Evolutionary conservation across 2,113 vertebrate species (phyloP).

Genomic region (Nothobranchius furzeri): DNA sequence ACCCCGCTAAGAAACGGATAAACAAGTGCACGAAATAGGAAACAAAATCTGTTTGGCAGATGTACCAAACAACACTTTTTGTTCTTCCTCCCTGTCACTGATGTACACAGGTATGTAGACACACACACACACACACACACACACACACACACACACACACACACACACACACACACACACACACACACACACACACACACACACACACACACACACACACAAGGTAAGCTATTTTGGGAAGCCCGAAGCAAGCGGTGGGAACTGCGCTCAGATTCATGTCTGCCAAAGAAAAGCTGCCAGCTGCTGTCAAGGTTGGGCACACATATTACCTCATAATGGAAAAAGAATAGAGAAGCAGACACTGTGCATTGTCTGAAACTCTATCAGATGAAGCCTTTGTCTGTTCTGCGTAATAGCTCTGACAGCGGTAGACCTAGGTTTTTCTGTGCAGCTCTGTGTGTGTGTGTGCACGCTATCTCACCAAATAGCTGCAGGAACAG

Average conservation of each 20-base stretch:
- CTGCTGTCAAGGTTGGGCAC: constrained; percentile 60
- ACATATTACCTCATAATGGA: constrained; percentile 52
- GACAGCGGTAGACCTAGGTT: not conserved
- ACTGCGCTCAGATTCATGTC: constrained; percentile 38
- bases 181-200: constrained; percentile 1
- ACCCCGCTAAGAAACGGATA: not conserved
- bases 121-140: constrained; percentile 1
- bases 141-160: constrained; percentile 16
- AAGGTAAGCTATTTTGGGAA: constrained; percentile 54
- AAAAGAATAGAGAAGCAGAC: constrained; percentile 52
- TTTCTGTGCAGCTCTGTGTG: constrained; percentile 7
- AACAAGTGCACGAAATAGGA: constrained; percentile 7
- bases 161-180: constrained; percentile 5
- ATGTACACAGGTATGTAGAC: constrained; percentile 9
- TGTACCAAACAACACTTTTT: constrained; percentile 19
- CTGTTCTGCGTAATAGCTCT: constrained; percentile 35
- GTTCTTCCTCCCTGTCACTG: constrained; percentile 15
- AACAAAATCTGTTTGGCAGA: too few relatives aligned
- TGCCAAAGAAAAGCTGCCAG: constrained; percentile 57
- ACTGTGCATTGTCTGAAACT: constrained; percentile 62
- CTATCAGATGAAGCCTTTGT: constrained; percentile 56
- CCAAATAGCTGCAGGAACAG: constrained; percentile 20
- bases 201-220: constrained; percentile 1
- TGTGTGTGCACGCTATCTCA: constrained; percentile 14
- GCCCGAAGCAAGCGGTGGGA: constrained; percentile 27